Evolutionary conservation across 2,888 invertebrate genomes (phyloP).

Genomic region (Thereva unica): DNA sequence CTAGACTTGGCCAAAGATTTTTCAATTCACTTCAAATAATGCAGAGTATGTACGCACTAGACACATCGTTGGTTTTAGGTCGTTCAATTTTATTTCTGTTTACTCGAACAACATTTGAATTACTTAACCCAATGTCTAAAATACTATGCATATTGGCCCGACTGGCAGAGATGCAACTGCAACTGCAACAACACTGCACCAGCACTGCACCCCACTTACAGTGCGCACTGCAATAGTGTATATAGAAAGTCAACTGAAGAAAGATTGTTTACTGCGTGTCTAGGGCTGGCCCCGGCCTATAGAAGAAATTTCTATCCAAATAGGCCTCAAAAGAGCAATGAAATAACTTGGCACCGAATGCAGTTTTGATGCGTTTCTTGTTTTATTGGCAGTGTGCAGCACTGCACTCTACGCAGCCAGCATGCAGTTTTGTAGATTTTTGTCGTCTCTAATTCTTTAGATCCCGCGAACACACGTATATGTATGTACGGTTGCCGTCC

Average conservation of each 20-base stretch:
- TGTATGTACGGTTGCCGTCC: constrained; percentile 26
- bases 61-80: constrained; percentile 23
- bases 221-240: neutral
- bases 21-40: constrained; percentile 28
- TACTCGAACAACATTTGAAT: constrained; percentile 13
- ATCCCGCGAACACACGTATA: neutral
- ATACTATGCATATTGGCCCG: constrained; percentile 3
- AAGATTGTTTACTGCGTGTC: neutral
- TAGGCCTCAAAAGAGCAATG: constrained; percentile 42
- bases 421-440: too few relatives aligned
- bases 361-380: constrained; percentile 29
- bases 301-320: constrained; percentile 40
- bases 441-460: neutral
- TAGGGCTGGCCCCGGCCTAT: too few relatives aligned
- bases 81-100: constrained; percentile 33
- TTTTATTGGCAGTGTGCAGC: constrained; percentile 1
- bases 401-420: constrained; percentile 8
- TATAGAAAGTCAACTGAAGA: neutral
- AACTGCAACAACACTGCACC: neutral
- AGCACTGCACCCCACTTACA: constrained; percentile 21
- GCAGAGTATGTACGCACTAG: constrained; percentile 31
- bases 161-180: too few relatives aligned
- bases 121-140: constrained; percentile 33
- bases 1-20: constrained; percentile 16
- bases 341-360: constrained; percentile 41